Evolutionary conservation across 2,888 invertebrate genomes (phyloP).

Genomic region (Drosophila anomalata): DNA sequence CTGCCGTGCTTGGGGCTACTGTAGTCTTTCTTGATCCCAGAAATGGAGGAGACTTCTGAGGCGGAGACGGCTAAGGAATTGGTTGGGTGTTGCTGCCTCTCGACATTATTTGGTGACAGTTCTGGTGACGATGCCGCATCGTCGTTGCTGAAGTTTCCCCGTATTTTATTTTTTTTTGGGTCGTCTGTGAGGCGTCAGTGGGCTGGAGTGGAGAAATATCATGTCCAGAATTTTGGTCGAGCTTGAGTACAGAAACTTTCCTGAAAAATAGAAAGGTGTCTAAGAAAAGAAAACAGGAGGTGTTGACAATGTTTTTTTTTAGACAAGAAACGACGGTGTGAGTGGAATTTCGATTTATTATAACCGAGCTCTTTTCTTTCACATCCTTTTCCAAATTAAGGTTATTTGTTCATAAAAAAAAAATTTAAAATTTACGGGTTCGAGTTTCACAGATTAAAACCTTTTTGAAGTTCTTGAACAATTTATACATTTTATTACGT

Average conservation of each 20-base stretch:
- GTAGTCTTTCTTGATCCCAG: constrained; percentile 44
- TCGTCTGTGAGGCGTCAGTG: constrained; percentile 48
- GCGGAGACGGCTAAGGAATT: constrained; percentile 22
- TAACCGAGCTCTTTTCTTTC: too few species aligned
- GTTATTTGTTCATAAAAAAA: too few species aligned
- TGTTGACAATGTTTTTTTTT: too few species aligned
- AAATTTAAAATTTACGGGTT: too few species aligned
- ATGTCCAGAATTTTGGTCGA: not conserved
- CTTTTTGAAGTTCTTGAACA: too few species aligned
- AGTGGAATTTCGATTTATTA: too few species aligned
- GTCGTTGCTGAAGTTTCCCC: constrained; percentile 20
- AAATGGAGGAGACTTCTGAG: constrained; percentile 16
- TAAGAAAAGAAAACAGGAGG: too few species aligned
- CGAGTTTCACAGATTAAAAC: too few species aligned
- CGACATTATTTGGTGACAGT: constrained; percentile 67
- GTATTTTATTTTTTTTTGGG: not conserved
- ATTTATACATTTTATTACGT: too few species aligned
- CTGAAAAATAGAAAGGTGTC: not conserved
- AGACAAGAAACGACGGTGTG: too few species aligned
- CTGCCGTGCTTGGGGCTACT: constrained; percentile 54
- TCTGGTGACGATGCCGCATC: constrained; percentile 43
- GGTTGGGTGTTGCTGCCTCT: constrained; percentile 18
- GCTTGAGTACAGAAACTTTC: not conserved
- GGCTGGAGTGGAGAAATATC: not conserved
- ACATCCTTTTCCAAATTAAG: too few species aligned